These are phyloP conservation scores for Hedya salicella DNA, from an alignment of 2,888 invertebrate species.

Conservation along the genomic window DNA sequence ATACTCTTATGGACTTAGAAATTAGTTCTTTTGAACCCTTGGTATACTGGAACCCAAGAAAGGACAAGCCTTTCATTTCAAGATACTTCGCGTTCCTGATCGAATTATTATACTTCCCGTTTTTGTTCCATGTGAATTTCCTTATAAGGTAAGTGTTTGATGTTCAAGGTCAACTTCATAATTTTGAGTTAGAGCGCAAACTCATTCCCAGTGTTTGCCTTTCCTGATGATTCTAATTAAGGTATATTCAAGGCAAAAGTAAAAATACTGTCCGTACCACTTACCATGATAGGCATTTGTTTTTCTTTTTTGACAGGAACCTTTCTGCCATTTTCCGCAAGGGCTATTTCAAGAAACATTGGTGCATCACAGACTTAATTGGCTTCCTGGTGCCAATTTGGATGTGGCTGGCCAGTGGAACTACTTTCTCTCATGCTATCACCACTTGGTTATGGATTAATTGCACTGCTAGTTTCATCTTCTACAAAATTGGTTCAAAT, in stretches of 20 bases:
- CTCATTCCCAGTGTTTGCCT: too few species aligned
- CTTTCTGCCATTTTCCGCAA: slow-evolving; percentile 57
- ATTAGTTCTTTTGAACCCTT: slow-evolving; percentile 88
- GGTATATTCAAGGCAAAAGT: too few species aligned
- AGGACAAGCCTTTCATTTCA: slow-evolving; percentile 74
- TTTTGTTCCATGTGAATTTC: slow-evolving; percentile 67
- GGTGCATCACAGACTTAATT: slow-evolving; percentile 67
- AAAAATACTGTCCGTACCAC: too few species aligned
- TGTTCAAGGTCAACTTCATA: not conserved
- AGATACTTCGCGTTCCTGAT: slow-evolving; percentile 79
- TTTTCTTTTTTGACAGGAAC: slow-evolving; percentile 54
- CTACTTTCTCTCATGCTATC: slow-evolving; percentile 62
- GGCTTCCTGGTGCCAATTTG: slow-evolving; percentile 71
- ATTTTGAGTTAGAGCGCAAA: not conserved
- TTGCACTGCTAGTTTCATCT: slow-evolving; percentile 85
- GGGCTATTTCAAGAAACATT: slow-evolving; percentile 64
- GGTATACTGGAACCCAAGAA: slow-evolving; percentile 88
- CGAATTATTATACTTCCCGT: slow-evolving; percentile 69
- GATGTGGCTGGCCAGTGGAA: slow-evolving; percentile 72
- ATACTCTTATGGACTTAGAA: slow-evolving; percentile 91
- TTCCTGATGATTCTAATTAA: too few species aligned
- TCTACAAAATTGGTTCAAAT: slow-evolving; percentile 87
- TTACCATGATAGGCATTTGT: not conserved
- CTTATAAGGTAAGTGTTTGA: slow-evolving; percentile 69
- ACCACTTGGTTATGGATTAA: slow-evolving; percentile 85